Base-by-base conservation (phyloP, 2,113 vertebrate genomes). In the Monopterus albus region DNA sequence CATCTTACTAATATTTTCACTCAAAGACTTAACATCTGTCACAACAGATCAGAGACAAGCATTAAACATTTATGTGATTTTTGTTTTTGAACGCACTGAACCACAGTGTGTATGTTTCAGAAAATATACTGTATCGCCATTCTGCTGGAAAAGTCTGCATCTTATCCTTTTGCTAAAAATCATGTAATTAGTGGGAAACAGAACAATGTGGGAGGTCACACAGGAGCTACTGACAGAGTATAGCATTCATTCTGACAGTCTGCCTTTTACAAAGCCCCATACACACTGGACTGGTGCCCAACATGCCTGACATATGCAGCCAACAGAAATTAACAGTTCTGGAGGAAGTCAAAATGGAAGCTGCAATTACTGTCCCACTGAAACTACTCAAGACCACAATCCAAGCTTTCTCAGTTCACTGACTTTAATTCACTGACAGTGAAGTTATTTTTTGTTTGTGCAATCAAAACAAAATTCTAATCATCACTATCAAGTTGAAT, bases 391-490 rank as follows among this genome's bases (percentile, higher is more conserved):
- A n/a, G 43, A 65, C 42, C 23, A 59, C 50, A 58, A 33, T 71
- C 58, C 67, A 56, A 74, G 47, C 52, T 43, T 64, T 67, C 31
- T 67, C 50, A 35, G 81, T 60, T 43, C 50, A 36, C 60, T 57
- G 59, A 71, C 62, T 74, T 81, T 81, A 53, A 87, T 74, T 60
- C 46, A 61, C 65, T 45, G 28, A 70, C 68, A 86, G 31, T 39
- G 69, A 68, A 62, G 56, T 75, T 82, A 70, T 83, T 87, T 76
- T 68, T 62, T 75, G 78, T 63, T 40, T 35, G 35, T 65, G 69
- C 68, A 43, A 64, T 40, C n/a, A 76, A 61, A 18, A 57, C 23
- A 29, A 46, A 67, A 75, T 57, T 67, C 57, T 56, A 25, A 68
- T 52, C 62, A 46, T 57, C 25, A 21, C 13, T 51, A 65, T 64